Base-by-base conservation (phyloP, 2,888 invertebrate species). In the Arenicola marina region DNA sequence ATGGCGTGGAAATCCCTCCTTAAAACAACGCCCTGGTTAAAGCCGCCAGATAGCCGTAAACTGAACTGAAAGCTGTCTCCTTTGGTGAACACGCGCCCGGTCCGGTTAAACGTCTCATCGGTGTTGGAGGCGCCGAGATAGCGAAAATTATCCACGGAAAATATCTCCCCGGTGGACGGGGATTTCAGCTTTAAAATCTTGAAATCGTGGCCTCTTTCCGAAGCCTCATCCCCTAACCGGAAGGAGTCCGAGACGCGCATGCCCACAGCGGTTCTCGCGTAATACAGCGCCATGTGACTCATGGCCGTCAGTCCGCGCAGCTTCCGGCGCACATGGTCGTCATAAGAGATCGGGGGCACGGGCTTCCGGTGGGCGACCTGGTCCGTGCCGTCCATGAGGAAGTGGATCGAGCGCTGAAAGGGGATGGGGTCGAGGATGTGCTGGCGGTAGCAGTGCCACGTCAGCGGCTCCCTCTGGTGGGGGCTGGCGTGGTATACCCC, bases 391-490 rank as follows among this genome's bases (percentile, higher is more conserved):
- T 73, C 73, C 66, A 68, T 67, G 11, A 64, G 55, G 51, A 72
- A 70, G 11, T 59, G 60, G 2, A 73, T 31, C 4, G 62, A 58
- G 18, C 61, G 56, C 3, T 58, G 59, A 61, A 72, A 73, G 15
- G 60, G 48, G 15, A 73, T 64, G 15, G 73, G 68, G 48, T 73
- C 73, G 3, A 72, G 38, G n/a, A 73, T 21, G 55, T 72, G 71
- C 18, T 62, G 64, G n/a, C 73, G 51, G 51, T 73, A 73, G 38
- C 70, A 68, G 54, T 69, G 66, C 71, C 71, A 73, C 3, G 65
- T 66, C 2, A 69, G 61, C 4, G 66, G 66, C 32, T 66, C 63
- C 2, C 33, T 62, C 18, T 61, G 48, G 24, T 54, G 24, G 0
- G 63, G 62, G 15, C 57, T 33, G 28, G 67, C 61, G 33, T 71